Percentiles rank a stretch among this genome's conserved stretches.
phyloP scores from a whole-genome alignment of 1,140 invertebrate genomes.

The Drosophila teissieri region DNA sequence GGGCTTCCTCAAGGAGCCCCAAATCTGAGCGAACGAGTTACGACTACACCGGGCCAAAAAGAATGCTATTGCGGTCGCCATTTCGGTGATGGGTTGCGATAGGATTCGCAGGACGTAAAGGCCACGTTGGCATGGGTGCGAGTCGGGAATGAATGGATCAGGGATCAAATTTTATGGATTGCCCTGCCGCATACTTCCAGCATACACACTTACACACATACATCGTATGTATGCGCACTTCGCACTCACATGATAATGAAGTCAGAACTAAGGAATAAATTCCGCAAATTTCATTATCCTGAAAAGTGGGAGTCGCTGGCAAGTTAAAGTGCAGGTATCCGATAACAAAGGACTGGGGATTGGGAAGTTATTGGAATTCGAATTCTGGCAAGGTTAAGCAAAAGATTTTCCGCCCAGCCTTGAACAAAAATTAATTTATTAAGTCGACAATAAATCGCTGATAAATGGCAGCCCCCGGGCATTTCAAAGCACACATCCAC shows the following conservation, averaged over 20 bases:
- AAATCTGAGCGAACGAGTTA: constrained; percentile 57
- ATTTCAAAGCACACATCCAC: background rate
- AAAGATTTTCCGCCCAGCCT: background rate
- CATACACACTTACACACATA: too few relatives aligned
- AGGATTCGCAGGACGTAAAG: constrained; percentile 17
- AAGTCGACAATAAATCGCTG: constrained; percentile 3
- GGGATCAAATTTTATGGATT: constrained; percentile 54
- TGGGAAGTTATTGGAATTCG: background rate
- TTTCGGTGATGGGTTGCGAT: constrained; percentile 50
- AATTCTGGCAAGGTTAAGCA: background rate
- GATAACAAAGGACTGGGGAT: constrained; percentile 1
- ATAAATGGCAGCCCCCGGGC: background rate
- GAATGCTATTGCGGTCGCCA: constrained; percentile 48
- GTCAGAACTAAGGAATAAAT: constrained; percentile 42
- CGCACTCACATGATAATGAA: constrained; percentile 33
- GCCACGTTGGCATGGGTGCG: constrained; percentile 22
- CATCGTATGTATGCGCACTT: too few relatives aligned
- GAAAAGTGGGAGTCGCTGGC: background rate
- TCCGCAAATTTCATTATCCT: constrained; percentile 33
- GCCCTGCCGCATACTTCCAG: background rate
- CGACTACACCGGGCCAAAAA: constrained; percentile 53
- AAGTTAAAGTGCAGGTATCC: background rate
- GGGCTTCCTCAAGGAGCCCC: constrained; percentile 58
- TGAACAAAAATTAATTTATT: background rate
- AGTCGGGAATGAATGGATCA: constrained; percentile 40